Conservation (phyloP, 1,140 invertebrate species). For the Pollicipes pollicipes region DNA sequence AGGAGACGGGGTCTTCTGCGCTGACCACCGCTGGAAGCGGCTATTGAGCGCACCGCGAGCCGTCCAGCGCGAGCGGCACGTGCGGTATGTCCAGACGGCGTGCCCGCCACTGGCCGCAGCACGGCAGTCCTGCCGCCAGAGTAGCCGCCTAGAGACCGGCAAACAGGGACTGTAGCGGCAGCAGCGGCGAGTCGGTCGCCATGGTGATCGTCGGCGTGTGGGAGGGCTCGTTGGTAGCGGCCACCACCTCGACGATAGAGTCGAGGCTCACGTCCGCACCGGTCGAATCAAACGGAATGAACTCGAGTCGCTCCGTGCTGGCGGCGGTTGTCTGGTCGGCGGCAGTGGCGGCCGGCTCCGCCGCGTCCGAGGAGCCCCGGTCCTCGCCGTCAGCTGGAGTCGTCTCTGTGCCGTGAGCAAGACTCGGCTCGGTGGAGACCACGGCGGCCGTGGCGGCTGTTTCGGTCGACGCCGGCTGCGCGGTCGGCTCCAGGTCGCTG, state of each 20-base stretch:
- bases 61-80: no score
- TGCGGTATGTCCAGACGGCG: no score
- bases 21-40: no score
- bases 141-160: neutral
- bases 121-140: no score
- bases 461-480: neutral
- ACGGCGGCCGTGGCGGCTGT: neutral
- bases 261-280: neutral
- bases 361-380: no score
- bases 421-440: neutral
- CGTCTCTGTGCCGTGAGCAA: neutral
- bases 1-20: no score
- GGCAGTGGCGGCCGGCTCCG: no score
- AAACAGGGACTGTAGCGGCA: neutral
- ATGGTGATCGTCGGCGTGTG: neutral
- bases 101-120: no score
- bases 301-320: neutral
- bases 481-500: no score
- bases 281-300: neutral
- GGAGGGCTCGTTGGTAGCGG: neutral
- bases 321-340: no score
- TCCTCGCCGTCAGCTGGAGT: no score
- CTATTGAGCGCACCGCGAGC: no score
- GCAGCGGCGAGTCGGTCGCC: neutral
- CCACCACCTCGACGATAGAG: neutral